Base-by-base conservation (phyloP, 2,797 vertebrate genomes). In the Cottoperca gobio region DNA sequence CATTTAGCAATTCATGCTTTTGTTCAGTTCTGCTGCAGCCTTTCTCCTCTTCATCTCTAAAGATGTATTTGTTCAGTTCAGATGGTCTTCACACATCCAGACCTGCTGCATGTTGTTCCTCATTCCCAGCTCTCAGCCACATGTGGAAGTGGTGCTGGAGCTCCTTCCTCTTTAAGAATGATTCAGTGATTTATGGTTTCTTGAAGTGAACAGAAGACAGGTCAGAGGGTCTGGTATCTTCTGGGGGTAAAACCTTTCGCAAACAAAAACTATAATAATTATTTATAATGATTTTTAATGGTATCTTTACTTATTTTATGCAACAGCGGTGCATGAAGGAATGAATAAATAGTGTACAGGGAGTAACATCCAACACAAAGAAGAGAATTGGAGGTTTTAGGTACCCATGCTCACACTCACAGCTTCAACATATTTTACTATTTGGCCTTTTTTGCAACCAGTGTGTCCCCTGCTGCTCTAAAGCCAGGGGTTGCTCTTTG, bases 401-500 rank as follows among this genome's bases (percentile, higher is more conserved):
- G 52, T 40, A 58, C 11, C 21, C 19, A 53, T 11, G 63, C 17
- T 70, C 52, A 8, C 12, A 31, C 19, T n/a, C n/a, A 8, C 21
- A 49, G 45, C 50, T 68, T 60, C 65, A 31, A 35, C 46, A 19
- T 43, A 49, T 50, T 45, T 57, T n/a, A 52, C 16, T 49, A 10
- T 79, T 35, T 54, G 26, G 28, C 54, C 26, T 49, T 45, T 49
- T 45, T 35, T 57, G 52, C 37, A 57, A 10, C 42, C 52, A 23
- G 42, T 26, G 59, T 48, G 31, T 53, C 28, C 23, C 46, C 66
- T 24, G 31, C 43, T 60, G 65, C 72, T 66, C 11, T 42, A 8
- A 82, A 84, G 73, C 58, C 75, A 75, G 48, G 33, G 48, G 83
- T 62, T 37, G 21, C 77, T 70, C 54, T 80, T 52, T 53, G 52